Conservation (phyloP, 2,113 vertebrate species). For the Glareola pratincola region DNA sequence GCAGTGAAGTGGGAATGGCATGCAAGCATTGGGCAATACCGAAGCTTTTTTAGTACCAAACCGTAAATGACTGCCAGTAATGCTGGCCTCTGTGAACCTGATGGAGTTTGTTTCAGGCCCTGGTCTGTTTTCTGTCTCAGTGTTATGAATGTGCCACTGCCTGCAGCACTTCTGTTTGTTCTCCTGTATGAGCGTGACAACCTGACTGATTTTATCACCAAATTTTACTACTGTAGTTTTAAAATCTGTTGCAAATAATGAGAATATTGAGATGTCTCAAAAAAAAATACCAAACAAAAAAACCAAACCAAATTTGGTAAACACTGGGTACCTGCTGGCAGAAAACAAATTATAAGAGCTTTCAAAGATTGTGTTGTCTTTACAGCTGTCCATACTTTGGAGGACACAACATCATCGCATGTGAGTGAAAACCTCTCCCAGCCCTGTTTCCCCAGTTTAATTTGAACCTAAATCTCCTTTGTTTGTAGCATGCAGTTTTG, state of each 20-base stretch:
- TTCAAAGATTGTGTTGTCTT: neutral
- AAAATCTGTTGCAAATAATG: neutral
- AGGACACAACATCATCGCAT: too few relatives aligned
- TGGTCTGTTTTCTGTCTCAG: neutral
- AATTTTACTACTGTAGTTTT: neutral
- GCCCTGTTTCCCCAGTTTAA: neutral
- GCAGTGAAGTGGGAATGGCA: neutral
- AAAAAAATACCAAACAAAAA: neutral
- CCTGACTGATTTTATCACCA: neutral
- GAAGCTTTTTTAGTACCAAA: neutral
- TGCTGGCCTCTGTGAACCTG: neutral
- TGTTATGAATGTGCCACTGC: neutral
- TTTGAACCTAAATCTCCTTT: neutral
- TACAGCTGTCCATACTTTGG: neutral
- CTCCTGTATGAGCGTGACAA: accelerated
- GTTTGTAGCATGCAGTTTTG: neutral
- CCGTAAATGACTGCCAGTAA: neutral
- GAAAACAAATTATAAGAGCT: neutral
- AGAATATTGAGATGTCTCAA: neutral
- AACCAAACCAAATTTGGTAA: neutral
- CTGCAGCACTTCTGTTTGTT: neutral
- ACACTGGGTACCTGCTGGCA: neutral
- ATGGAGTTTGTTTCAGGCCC: neutral
- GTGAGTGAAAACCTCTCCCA: neutral
- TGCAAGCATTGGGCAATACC: neutral